Conservation (phyloP, 2,888 invertebrate species). For the Aquatica leii region DNA sequence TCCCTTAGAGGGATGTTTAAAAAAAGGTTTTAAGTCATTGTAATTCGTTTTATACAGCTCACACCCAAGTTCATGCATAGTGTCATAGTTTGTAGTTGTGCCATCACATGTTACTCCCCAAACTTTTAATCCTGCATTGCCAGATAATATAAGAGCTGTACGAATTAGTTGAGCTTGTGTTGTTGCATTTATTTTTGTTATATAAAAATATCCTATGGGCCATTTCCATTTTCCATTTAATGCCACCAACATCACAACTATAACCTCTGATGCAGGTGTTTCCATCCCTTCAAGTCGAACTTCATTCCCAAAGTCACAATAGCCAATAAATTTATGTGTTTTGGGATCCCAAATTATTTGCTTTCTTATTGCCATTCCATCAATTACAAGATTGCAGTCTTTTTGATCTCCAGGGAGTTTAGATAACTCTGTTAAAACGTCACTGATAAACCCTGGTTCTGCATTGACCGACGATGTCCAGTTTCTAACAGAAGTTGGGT, state of each 20-base stretch:
- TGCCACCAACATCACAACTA: slow-evolving; percentile 27
- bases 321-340: slow-evolving; percentile 3
- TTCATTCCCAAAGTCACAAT: slow-evolving; percentile 19
- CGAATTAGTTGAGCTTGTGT: slow-evolving; percentile 23
- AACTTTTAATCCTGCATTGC: slow-evolving; percentile 18
- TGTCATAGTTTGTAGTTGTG: slow-evolving; percentile 15
- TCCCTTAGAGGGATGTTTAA: slow-evolving; percentile 21
- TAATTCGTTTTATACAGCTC: neutral
- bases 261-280: slow-evolving; percentile 28
- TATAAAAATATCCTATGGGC: slow-evolving; percentile 27
- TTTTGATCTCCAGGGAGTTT: neutral
- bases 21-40: slow-evolving; percentile 18
- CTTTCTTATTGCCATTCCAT: slow-evolving; percentile 31
- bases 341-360: slow-evolving; percentile 24
- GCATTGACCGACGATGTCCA: slow-evolving; percentile 14
- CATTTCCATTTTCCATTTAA: slow-evolving; percentile 23
- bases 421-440: slow-evolving; percentile 3
- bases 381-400: neutral
- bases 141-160: slow-evolving; percentile 7
- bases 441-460: slow-evolving; percentile 6
- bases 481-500: slow-evolving; percentile 5
- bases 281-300: slow-evolving; percentile 19
- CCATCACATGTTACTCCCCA: slow-evolving; percentile 27
- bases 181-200: slow-evolving; percentile 15
- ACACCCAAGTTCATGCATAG: slow-evolving; percentile 20